Base-by-base conservation (phyloP, 2,888 invertebrate genomes). In the Ptychoptera contaminata region DNA sequence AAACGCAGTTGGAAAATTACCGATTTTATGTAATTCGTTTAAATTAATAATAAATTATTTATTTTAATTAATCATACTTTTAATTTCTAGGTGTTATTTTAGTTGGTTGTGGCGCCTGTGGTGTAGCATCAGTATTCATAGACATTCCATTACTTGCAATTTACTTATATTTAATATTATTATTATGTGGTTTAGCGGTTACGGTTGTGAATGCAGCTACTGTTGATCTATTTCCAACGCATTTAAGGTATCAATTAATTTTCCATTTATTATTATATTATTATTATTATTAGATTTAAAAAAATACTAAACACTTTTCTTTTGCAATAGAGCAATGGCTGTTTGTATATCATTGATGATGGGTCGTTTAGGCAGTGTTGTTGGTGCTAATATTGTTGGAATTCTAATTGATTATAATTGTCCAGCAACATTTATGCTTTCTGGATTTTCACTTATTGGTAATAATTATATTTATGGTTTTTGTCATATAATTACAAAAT, bases 301-400 rank as follows among this genome's bases (percentile, higher is more conserved):
- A 10, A 9, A 35, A 12, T 10, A 35, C 15, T 36, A 9, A 16
- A 42, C 45, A 12, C 16, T 8, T 34, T 10, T 9, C n/a, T n/a
- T n/a, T n/a, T n/a, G n/a, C 40, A 58, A 55, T 43, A 62, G 71
- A 51, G 72, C 66, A 14, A 71, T 70, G 70, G 71, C 70, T 15
- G 54, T 72, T 41, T 69, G 70, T 32, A 66, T 72, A 45, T 68
- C 70, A 0, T 53, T 71, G 3, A 70, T 70, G 69, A 63, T 68
- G 54, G 72, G 72, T 12, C 60, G 71, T 29, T 47, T 58, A 31
- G 71, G 71, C 1, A 69, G 69, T 40, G 65, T 70, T 43, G 59
- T 64, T 15, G 71, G 71, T 3, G 64, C 68, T 2, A 67, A 69
- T 51, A 49, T 67, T 16, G 56, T 65, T 6, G 71, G 70, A 8